A percentile compares a stretch with the other conserved stretches of the same genome.
Evolutionary conservation across 2,797 vertebrate species (phyloP).

Genomic region (Telmatherina bonti): DNA sequence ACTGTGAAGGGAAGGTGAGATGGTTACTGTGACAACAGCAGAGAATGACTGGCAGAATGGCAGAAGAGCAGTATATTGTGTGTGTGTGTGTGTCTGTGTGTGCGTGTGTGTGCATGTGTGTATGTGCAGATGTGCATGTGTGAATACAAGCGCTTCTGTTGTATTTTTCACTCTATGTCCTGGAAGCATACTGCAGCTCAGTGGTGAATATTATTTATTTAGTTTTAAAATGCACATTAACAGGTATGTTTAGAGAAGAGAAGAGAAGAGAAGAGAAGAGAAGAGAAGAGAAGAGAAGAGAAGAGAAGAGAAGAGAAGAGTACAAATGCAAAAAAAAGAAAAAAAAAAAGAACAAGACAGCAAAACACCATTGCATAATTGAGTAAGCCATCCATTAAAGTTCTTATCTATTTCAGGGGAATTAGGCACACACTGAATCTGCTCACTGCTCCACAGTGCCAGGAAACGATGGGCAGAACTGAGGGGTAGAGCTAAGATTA

Average conservation of each 20-base stretch:
- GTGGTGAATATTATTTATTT: constrained; percentile 31
- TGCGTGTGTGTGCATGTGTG: constrained; percentile 26
- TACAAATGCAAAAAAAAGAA: constrained; percentile 5
- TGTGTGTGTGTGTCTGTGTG: constrained; percentile 24
- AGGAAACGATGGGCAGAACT: constrained; percentile 78
- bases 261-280: too few species aligned
- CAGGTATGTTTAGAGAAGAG: not conserved
- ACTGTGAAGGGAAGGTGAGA: constrained; percentile 83
- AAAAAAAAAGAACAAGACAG: constrained; percentile 7
- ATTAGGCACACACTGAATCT: constrained; percentile 68
- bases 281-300: too few species aligned
- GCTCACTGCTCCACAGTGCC: constrained; percentile 62
- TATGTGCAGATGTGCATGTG: constrained; percentile 33
- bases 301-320: too few species aligned
- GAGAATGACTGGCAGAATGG: constrained; percentile 71
- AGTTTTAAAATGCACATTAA: constrained; percentile 13
- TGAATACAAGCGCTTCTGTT: constrained; percentile 31
- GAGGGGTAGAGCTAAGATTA: constrained; percentile 80
- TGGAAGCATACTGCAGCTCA: constrained; percentile 20
- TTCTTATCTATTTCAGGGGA: constrained; percentile 72
- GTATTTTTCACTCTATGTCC: constrained; percentile 14
- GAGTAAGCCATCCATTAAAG: constrained; percentile 73
- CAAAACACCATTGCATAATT: constrained; percentile 72
- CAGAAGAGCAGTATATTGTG: constrained; percentile 39
- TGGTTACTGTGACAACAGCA: constrained; percentile 86